Percentiles rank a stretch among this genome's conserved stretches.
Evolutionary conservation across 2,797 vertebrate genomes (phyloP).

Genomic region (Crenuchus spilurus): DNA sequence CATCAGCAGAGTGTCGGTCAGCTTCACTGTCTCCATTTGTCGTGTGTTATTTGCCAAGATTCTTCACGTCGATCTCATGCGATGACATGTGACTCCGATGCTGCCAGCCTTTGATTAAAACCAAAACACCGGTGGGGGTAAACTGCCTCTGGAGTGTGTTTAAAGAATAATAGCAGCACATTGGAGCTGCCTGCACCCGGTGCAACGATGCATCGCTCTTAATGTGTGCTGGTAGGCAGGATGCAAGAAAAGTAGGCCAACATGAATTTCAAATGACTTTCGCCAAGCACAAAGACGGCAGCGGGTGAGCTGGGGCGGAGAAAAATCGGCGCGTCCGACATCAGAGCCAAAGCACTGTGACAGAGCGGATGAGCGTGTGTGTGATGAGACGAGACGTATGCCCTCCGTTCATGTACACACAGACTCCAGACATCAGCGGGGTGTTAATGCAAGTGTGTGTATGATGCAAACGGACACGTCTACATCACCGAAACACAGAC

Average conservation of each 20-base stretch:
- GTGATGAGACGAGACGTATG: not conserved
- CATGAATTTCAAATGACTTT: conserved; percentile 82
- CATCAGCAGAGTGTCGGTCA: not conserved
- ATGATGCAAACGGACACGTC: too few species aligned
- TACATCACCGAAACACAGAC: too few species aligned
- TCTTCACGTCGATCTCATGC: conserved; percentile 2
- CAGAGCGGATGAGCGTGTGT: not conserved
- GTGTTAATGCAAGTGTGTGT: too few species aligned
- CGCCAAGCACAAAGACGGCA: conserved; percentile 69
- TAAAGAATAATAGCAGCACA: conserved; percentile 20
- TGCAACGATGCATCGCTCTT: conserved; percentile 26
- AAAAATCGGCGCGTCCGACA: conserved; percentile 9
- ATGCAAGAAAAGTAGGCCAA: conserved; percentile 76
- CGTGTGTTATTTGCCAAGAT: not conserved
- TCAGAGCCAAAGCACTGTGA: conserved; percentile 30
- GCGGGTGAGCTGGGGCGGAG: not conserved
- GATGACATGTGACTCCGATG: not conserved
- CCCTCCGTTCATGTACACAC: not conserved
- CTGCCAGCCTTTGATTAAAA: conserved; percentile 10
- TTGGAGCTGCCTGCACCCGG: not conserved
- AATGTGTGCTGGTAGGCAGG: conserved; percentile 42
- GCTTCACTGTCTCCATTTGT: not conserved
- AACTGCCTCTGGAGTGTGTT: conserved; percentile 14
- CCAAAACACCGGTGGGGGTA: not conserved
- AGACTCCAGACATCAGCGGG: too few species aligned